Conservation (phyloP, 2,888 invertebrate species). For the Aphrophora alni region DNA sequence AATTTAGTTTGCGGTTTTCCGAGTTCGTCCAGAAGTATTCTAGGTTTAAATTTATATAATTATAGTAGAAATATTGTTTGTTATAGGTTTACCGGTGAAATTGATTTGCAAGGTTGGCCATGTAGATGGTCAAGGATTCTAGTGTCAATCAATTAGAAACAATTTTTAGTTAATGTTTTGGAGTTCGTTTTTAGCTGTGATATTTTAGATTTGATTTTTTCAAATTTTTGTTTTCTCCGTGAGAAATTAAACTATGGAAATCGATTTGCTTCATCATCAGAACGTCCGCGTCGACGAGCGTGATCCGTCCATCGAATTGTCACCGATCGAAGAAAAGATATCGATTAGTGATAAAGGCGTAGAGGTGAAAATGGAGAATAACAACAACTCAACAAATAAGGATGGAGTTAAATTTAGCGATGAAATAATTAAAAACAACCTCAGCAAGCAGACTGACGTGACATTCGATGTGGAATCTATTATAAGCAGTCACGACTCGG, state of each 20-base stretch:
- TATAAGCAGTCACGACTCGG: constrained; percentile 37
- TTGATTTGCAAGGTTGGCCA: constrained; percentile 58
- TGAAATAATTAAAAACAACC: constrained; percentile 11
- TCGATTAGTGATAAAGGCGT: not conserved
- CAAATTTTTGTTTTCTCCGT: not conserved
- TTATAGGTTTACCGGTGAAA: constrained; percentile 42
- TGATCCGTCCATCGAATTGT: not conserved
- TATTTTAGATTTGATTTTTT: not conserved
- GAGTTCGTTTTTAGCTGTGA: not conserved
- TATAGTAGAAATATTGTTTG: not conserved
- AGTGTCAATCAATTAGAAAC: constrained; percentile 17
- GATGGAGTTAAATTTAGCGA: constrained; percentile 42
- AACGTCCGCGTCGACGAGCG: not conserved
- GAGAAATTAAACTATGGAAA: not conserved
- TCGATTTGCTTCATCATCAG: not conserved
- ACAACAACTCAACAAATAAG: not conserved
- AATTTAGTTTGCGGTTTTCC: not conserved
- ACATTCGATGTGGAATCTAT: constrained; percentile 40
- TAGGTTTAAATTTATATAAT: constrained; percentile 41
- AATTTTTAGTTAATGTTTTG: not conserved
- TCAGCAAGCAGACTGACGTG: no score
- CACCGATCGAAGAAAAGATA: not conserved
- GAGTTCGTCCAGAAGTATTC: not conserved
- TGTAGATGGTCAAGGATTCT: constrained; percentile 52
- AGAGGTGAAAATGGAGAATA: not conserved